Base-by-base conservation (phyloP, 2,888 invertebrate species). In the Synanthedon tipuliformis region DNA sequence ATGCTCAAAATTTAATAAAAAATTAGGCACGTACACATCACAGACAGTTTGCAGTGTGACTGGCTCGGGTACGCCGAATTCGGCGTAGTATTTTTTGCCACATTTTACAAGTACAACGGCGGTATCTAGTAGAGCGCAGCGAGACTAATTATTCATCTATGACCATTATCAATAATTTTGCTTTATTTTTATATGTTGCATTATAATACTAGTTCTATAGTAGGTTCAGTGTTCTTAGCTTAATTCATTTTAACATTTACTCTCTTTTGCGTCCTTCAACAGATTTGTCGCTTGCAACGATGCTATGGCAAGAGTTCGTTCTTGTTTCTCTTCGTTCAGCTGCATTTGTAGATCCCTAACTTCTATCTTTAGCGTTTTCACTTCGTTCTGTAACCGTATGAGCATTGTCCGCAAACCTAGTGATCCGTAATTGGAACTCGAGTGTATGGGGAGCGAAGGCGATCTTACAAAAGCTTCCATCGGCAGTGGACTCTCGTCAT, bases 331-430 rank as follows among this genome's bases (percentile, higher is more conserved):
- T 59, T 92, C 92, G 57, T 92, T 91, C 61, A 94, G 73, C 65
- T 92, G 91, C 59, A 88, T 81, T 55, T 89, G 88, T 55, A 92
- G 72, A 60, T 88, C 81, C 56, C 86, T 85, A 62, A 93, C 89
- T 73, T 91, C 89, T 59, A 82, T 70, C 71, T 91, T 91, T 60
- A 94, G 78, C 55, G 89, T 89, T 66, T 90, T 90, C 59, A 95
- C 88, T 79, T 94, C 92, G 69, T 91, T 92, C 72, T 92, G 93
- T 64, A 95, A 78, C 57, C 92, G 89, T 86, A 93, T 92, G 59
- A 95, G 93, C 54, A 94, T 91, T 63, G 94, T 92, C 78, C 94
- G 92, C 64, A 94, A 81, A 66, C 91, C 92, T 73, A 93, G 92
- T 70, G 73, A 73, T 51, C 72, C 75, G 65, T 78, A 78, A 60